Evolutionary conservation across 1,140 invertebrate species (phyloP).

Genomic region (Cotesia glomerata): DNA sequence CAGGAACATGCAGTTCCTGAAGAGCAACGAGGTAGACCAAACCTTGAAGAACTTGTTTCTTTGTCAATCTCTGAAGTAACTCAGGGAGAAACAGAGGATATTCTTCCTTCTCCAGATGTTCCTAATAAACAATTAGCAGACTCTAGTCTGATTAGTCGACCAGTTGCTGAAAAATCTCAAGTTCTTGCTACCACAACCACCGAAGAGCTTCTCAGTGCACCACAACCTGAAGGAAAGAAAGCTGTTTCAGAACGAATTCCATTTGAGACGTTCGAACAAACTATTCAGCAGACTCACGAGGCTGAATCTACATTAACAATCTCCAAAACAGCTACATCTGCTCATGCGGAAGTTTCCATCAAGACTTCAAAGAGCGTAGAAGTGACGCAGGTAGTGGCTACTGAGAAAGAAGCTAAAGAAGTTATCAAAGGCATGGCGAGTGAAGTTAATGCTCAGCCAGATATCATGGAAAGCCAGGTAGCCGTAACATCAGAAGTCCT

Average conservation of each 20-base stretch:
- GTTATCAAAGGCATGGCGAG: conserved; percentile 54
- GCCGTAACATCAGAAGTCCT: conserved; percentile 57
- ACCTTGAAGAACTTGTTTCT: conserved; percentile 45
- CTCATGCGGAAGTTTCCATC: conserved; percentile 46
- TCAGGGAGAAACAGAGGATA: conserved; percentile 43
- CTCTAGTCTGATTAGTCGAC: conserved; percentile 40
- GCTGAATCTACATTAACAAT: conserved; percentile 43
- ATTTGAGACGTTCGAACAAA: conserved; percentile 47
- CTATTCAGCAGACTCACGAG: conserved; percentile 49
- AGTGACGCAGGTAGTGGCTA: conserved; percentile 49
- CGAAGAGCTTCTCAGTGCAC: conserved; percentile 35
- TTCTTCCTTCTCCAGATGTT: conserved; percentile 37
- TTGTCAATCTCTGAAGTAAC: conserved; percentile 48
- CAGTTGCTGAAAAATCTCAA: conserved; percentile 47
- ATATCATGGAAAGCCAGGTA: conserved; percentile 54
- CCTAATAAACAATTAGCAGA: conserved; percentile 45
- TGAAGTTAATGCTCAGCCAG: conserved; percentile 50
- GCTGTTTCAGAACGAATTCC: conserved; percentile 47
- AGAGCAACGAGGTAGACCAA: conserved; percentile 39
- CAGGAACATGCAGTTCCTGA: conserved; percentile 35
- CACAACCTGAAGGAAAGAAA: conserved; percentile 38
- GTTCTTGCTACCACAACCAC: conserved; percentile 44
- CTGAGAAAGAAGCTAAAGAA: conserved; percentile 56
- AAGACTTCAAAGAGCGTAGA: conserved; percentile 46
- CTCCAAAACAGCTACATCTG: conserved; percentile 34